Evolutionary conservation across 2,113 vertebrate species (phyloP).

Genomic region (Chaetorhynchus papuensis): DNA sequence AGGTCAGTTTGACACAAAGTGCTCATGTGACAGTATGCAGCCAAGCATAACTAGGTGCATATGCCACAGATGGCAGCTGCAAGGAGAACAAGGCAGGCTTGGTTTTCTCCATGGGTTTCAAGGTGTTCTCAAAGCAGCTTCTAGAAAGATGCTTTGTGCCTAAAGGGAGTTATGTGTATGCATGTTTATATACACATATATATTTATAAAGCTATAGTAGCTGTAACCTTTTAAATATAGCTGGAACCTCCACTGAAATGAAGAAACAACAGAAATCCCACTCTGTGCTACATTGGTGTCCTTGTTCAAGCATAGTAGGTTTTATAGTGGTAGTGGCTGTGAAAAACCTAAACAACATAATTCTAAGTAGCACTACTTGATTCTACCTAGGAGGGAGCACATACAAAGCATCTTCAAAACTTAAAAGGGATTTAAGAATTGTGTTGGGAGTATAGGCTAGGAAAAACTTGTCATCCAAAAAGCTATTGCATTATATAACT

Average conservation of each 20-base stretch:
- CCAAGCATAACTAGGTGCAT: slow-evolving; percentile 15
- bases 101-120: slow-evolving; percentile 19
- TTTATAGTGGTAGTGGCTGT: neutral
- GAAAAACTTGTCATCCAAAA: neutral
- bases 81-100: slow-evolving; percentile 1
- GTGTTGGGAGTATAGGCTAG: neutral
- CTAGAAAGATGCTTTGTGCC: neutral
- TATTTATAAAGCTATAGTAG: neutral
- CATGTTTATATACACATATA: neutral
- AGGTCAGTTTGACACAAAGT: slow-evolving; percentile 42
- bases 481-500: neutral
- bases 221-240: neutral
- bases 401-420: neutral
- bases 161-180: neutral
- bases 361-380: neutral
- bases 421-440: neutral
- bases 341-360: neutral
- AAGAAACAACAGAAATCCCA: neutral
- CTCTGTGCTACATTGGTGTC: neutral
- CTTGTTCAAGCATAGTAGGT: neutral
- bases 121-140: neutral
- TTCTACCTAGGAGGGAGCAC: neutral
- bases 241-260: neutral
- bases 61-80: neutral
- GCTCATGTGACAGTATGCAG: neutral